Percentiles rank a stretch among this genome's conserved stretches.
Conservation (phyloP, 1,140 invertebrate genomes). For the Macrobrachium rosenbergii region DNA sequence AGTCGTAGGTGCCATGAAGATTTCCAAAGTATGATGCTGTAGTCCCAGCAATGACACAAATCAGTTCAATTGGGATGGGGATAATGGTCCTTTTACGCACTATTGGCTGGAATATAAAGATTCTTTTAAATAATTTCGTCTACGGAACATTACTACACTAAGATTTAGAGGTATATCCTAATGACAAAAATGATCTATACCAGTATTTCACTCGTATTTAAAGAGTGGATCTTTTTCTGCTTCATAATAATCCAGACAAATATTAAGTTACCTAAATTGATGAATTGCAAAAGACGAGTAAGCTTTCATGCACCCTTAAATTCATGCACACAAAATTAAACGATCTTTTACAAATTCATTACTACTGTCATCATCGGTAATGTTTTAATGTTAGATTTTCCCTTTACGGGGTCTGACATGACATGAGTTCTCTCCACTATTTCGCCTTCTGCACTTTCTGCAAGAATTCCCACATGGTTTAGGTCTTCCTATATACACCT, state of each 20-base stretch:
- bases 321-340: too few relatives aligned
- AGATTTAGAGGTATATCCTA: not conserved
- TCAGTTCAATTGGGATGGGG: conserved; percentile 89
- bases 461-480: too few relatives aligned
- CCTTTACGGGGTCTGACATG: not conserved
- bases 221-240: too few relatives aligned
- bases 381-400: not conserved
- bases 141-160: not conserved
- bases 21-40: conserved; percentile 77
- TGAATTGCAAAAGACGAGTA: not conserved
- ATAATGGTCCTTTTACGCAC: conserved; percentile 78
- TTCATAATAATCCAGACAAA: not conserved
- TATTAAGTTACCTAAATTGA: not conserved
- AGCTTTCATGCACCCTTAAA: too few relatives aligned
- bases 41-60: conserved; percentile 85
- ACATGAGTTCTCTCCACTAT: too few relatives aligned
- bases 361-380: too few relatives aligned
- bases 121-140: not conserved
- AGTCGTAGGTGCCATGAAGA: conserved; percentile 74
- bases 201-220: too few relatives aligned
- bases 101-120: conserved; percentile 51
- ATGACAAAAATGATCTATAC: too few relatives aligned
- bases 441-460: too few relatives aligned
- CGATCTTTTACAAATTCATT: too few relatives aligned
- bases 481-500: too few relatives aligned